Base-by-base conservation (phyloP, 2,888 invertebrate genomes). In the Cerceris rybyensis region DNA sequence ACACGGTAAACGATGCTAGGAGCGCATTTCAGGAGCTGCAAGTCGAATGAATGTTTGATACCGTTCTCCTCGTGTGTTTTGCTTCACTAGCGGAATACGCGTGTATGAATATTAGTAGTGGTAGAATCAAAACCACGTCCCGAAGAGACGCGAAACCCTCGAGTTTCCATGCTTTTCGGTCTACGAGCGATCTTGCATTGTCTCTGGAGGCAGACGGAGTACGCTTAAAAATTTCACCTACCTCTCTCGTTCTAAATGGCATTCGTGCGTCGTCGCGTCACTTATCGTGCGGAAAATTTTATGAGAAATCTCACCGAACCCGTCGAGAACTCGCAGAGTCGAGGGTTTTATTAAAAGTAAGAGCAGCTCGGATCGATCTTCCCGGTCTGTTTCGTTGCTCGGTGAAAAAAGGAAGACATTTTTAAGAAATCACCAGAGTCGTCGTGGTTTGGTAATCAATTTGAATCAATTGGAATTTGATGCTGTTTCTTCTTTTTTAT, bases 11-110 rank as follows among this genome's bases (percentile, higher is more conserved):
- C 81, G 80, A 70, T 58, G 49, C 65, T 8, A 64, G 54, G 70
- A 71, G 75, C 77, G 78, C 78, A 79, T 81, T 78, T 76, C 82
- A 55, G 63, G 13, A 49, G 72, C 70, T 80, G 72, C 49, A 59
- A 68, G 83, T 61, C 72, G 82, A 70, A 78, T 86, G 83, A 89
- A 88, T 88, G 83, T 88, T 88, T 87, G 84, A 88, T 88, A 80
- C 81, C 75, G 70, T 66, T 70, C 17, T 54, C 55, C 59, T 42
- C 63, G 60, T 50, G 61, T 71, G 54, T 65, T n/a, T n/a, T 61
- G 54, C 43, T 42, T 13, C 39, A 49, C 13, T 59, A 13, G 60
- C 65, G 74, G 28, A 4, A 28, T 28, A 28, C 28, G 28, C 28
- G 28, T 28, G 28, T n/a, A n/a, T n/a, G 28, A 28, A 4, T 28